Conservation (phyloP, 2,113 vertebrate species). For the Vidua chalybeata region DNA sequence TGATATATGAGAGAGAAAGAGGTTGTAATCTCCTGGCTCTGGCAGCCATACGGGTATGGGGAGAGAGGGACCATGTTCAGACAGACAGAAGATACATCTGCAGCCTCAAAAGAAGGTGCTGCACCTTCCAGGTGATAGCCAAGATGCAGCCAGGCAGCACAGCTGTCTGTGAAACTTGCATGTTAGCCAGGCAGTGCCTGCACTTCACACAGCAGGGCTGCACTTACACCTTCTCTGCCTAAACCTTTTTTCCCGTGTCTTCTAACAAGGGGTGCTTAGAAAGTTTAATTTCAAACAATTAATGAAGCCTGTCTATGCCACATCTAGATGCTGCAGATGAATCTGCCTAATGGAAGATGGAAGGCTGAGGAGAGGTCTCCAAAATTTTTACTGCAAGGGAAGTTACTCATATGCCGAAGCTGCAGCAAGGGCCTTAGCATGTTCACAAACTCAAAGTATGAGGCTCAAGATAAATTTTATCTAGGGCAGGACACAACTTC, state of each 20-base stretch:
- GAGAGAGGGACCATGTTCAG: not conserved
- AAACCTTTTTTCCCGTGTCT: not conserved
- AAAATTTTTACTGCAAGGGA: not conserved
- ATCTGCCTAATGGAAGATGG: not conserved
- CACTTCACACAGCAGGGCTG: not conserved
- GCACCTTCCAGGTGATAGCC: not conserved
- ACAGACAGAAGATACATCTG: not conserved
- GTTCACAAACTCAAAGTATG: not conserved
- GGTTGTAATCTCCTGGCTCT: not conserved
- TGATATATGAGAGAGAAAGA: not conserved
- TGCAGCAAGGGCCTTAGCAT: not conserved
- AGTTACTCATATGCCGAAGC: not conserved
- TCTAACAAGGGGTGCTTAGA: not conserved
- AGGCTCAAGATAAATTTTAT: not conserved
- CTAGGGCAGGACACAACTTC: not conserved
- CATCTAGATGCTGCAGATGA: not conserved
- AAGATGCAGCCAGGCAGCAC: not conserved
- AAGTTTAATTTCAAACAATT: not conserved
- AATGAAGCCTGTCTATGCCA: not conserved
- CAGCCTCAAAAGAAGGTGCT: not conserved
- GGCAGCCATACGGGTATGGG: fast-evolving
- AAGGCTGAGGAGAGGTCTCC: not conserved
- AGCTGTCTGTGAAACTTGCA: not conserved
- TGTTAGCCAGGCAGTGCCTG: not conserved
- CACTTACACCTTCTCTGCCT: not conserved